Evolutionary conservation across 2,797 vertebrate species (phyloP).

Genomic region (Peromyscus melanophrys): DNA sequence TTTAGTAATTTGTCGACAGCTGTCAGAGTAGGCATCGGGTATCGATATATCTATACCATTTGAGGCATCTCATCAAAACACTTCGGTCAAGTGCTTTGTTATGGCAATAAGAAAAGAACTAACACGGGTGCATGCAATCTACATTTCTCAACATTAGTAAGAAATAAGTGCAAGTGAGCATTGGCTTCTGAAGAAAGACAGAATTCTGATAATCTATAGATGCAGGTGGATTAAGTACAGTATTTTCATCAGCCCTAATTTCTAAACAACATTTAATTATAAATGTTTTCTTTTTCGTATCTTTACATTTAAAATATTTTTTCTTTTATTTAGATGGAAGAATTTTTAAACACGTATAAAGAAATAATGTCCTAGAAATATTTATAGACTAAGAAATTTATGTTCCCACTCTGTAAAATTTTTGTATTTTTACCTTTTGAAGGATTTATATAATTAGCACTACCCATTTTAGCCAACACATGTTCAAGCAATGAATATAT

Average conservation of each 20-base stretch:
- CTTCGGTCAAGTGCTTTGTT: neutral
- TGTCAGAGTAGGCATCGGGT: neutral
- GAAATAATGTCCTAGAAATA: neutral
- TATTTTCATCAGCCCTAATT: neutral
- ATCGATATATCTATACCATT: neutral
- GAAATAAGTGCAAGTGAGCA: neutral
- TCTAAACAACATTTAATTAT: neutral
- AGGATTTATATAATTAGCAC: neutral
- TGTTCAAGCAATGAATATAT: neutral
- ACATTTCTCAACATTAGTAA: neutral
- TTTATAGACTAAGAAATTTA: neutral
- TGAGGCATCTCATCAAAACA: neutral
- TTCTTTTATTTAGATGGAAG: neutral
- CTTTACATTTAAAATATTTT: neutral
- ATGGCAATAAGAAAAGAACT: neutral
- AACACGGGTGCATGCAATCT: neutral
- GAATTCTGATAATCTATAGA: neutral
- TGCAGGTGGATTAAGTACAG: neutral
- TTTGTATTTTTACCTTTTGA: neutral
- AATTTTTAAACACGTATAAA: neutral
- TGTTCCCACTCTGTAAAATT: neutral
- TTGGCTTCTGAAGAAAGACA: neutral
- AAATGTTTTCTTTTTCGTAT: neutral
- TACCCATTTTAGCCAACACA: neutral
- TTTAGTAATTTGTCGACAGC: too few species aligned